Evolutionary conservation across 2,797 vertebrate genomes (phyloP).

Genomic region (Oreortyx pictus): DNA sequence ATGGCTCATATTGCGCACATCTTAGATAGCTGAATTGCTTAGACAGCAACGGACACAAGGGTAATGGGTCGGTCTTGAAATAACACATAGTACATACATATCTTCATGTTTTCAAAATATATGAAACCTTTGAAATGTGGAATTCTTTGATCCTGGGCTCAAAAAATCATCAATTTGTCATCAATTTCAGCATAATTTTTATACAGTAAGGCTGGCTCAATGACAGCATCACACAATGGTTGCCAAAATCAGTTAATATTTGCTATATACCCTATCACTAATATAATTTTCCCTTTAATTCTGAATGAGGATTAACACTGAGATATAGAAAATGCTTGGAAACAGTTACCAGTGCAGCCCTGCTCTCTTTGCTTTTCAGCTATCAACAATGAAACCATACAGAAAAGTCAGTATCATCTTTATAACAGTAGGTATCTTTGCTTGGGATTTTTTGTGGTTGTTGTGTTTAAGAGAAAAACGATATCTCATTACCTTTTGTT

Average conservation of each 20-base stretch:
- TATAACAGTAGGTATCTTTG: background rate
- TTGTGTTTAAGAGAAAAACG: background rate
- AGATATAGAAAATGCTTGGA: background rate
- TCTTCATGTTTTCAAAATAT: background rate
- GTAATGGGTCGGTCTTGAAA: background rate
- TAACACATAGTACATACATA: background rate
- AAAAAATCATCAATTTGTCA: background rate
- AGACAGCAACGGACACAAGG: background rate
- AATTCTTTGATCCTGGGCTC: background rate
- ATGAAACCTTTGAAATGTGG: background rate
- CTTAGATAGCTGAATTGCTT: conserved; percentile 10
- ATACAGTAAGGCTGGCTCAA: background rate
- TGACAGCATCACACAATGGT: background rate
- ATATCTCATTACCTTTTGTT: conserved; percentile 90
- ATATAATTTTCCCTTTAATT: background rate
- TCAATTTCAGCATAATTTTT: background rate
- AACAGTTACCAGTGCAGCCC: background rate
- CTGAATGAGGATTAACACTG: background rate
- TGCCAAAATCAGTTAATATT: conserved; percentile 27
- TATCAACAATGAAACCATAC: background rate
- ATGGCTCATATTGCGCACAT: background rate
- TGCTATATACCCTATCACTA: background rate
- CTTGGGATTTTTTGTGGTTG: background rate
- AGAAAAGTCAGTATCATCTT: background rate
- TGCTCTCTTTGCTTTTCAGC: background rate